Conservation (phyloP, 2,113 vertebrate species). For the Phycodurus eques region DNA sequence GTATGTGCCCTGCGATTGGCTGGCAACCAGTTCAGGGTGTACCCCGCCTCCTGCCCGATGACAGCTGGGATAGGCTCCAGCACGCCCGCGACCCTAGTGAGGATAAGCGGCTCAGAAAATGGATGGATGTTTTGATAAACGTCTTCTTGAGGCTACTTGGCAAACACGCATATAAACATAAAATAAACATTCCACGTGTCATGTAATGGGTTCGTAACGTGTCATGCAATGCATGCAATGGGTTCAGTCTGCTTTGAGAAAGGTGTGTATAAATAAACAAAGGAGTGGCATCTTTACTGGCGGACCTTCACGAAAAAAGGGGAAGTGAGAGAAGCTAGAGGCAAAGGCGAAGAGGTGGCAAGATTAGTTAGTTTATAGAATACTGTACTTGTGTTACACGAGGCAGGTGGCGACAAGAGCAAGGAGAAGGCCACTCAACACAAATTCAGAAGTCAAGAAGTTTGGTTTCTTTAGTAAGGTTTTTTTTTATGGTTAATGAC, state of each 20-base stretch:
- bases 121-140: not conserved
- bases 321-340: not conserved
- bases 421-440: not conserved
- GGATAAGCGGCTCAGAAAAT: too few relatives aligned
- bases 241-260: slow-evolving; percentile 29
- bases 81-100: too few relatives aligned
- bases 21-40: too few relatives aligned
- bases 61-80: too few relatives aligned
- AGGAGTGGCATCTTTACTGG: slow-evolving; percentile 24
- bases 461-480: too few relatives aligned
- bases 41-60: too few relatives aligned
- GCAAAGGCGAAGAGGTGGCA: not conserved
- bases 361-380: not conserved
- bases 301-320: not conserved
- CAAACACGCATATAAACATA: slow-evolving; percentile 2
- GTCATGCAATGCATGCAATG: too few relatives aligned
- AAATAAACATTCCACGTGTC: slow-evolving; percentile 20
- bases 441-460: too few relatives aligned
- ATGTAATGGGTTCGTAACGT: slow-evolving; percentile 22
- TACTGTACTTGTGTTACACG: not conserved
- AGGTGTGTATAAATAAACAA: slow-evolving; percentile 47
- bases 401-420: not conserved
- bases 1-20: too few relatives aligned
- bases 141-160: not conserved
- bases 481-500: too few relatives aligned